Base-by-base conservation (phyloP, 2,797 vertebrate genomes). In the Discoglossus pictus region DNA sequence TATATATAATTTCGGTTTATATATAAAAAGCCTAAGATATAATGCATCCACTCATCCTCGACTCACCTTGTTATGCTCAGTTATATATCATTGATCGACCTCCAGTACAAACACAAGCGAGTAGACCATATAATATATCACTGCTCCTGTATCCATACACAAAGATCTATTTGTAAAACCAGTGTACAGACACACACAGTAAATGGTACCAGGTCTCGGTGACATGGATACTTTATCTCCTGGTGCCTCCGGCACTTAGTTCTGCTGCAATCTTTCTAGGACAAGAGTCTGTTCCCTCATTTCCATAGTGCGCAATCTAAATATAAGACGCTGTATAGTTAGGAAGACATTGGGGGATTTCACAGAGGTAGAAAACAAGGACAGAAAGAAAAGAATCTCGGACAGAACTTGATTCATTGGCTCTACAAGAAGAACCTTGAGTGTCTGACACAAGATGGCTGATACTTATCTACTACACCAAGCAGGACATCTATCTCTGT, bases 151-250 rank as follows among this genome's bases (percentile, higher is more conserved):
- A 24, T 25, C 1, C 1, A 10, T 20, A 47, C 62, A 18, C 23
- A 35, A 17, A 36, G 39, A 54, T 65, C 62, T 55, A 65, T 65
- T 44, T 47, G 48, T 35, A 21, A 13, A 15, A 7, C 42, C 5
- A 13, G 16, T 11, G 39, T 38, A 56, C 44, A 43, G 44, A 43
- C 64, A 67, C 38, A 55, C 31, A 40, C 42, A 21, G 64, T 59
- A 51, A 34, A 51, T 51, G 23, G 54, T 34, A 23, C 12, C 18
- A 12, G 65, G 34, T 42, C 36, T 31, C 23, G 59, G 7, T 68
- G 65, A 68, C 65, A 60, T n/a, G 1, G 44, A 43, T 31, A 52
- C 64, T 60, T 50, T 39, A 43, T 68, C 65, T 67, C 65, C 25
- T 15, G 13, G 13, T n/a, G 54, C 65, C 55, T 12, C 17, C 17